A percentile compares a stretch with the other conserved stretches of the same genome.
These are phyloP conservation scores for Spea hammondii DNA, from an alignment of 2,797 vertebrate genomes.

Conservation along the genomic window DNA sequence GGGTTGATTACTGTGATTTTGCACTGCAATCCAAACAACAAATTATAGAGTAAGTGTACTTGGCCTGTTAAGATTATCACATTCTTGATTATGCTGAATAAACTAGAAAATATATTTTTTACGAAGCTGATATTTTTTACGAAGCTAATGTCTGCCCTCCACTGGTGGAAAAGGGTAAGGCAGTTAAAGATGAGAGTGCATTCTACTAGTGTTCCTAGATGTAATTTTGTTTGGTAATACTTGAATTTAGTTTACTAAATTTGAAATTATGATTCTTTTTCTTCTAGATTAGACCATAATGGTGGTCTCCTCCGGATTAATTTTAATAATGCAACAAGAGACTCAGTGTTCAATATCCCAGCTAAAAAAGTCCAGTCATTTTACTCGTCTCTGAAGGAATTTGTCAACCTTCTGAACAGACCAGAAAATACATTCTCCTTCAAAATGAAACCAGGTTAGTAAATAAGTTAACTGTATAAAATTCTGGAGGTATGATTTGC, in stretches of 20 bases:
- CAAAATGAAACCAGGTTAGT: constrained; percentile 88
- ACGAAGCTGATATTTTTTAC: background rate
- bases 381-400: constrained; percentile 84
- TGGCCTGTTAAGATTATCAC: background rate
- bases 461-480: background rate
- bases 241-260: too few species aligned
- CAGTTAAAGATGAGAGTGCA: too few species aligned
- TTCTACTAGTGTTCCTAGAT: background rate
- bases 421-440: constrained; percentile 77
- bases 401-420: constrained; percentile 76
- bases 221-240: too few species aligned
- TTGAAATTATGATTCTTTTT: constrained; percentile 17
- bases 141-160: constrained; percentile 16
- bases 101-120: too few species aligned
- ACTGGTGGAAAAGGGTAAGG: background rate
- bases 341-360: constrained; percentile 84
- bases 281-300: constrained; percentile 72
- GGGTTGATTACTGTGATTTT: constrained; percentile 90
- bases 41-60: constrained; percentile 82
- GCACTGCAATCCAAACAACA: constrained; percentile 85
- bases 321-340: constrained; percentile 91
- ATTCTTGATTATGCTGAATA: too few species aligned
- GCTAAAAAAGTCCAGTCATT: constrained; percentile 83
- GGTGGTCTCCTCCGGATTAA: constrained; percentile 79
- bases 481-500: too few species aligned